A percentile compares a stretch with the other conserved stretches of the same genome.
phyloP scores from a whole-genome alignment of 2,888 invertebrate genomes.

The Pterostichus niger region DNA sequence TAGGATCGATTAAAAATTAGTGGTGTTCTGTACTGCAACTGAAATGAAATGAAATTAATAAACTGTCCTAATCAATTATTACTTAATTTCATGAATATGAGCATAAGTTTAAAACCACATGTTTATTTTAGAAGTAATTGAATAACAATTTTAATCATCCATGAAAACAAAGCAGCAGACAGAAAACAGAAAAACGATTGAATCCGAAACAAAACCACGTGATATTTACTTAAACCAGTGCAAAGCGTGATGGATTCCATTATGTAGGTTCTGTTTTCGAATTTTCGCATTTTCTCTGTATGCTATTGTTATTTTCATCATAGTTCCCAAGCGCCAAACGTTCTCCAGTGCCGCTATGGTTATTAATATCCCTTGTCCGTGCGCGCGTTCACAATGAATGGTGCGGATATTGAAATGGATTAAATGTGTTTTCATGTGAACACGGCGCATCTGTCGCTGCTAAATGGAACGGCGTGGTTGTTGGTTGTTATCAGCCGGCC shows the following conservation, averaged over 20 bases:
- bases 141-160: conserved; percentile 23
- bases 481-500: conserved; percentile 12
- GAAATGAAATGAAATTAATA: no score
- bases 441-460: conserved; percentile 63
- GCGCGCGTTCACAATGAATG: conserved; percentile 61
- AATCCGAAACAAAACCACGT: conserved; percentile 14
- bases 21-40: no score
- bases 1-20: no score
- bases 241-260: conserved; percentile 51
- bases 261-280: conserved; percentile 48
- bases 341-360: conserved; percentile 55
- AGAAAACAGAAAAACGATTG: conserved; percentile 28
- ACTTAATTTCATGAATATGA: no score
- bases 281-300: conserved; percentile 57
- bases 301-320: conserved; percentile 60
- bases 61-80: no score
- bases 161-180: conserved; percentile 19
- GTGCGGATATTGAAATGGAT: conserved; percentile 66
- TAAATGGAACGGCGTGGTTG: conserved; percentile 33
- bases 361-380: conserved; percentile 65
- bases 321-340: conserved; percentile 22
- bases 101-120: neutral
- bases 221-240: conserved; percentile 47
- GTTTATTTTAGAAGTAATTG: conserved; percentile 1
- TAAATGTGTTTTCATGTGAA: conserved; percentile 67